A percentile compares a stretch with the other conserved stretches of the same genome.
These are phyloP conservation scores for Myodes glareolus DNA, from an alignment of 2,113 vertebrate species.

Conservation along the genomic window DNA sequence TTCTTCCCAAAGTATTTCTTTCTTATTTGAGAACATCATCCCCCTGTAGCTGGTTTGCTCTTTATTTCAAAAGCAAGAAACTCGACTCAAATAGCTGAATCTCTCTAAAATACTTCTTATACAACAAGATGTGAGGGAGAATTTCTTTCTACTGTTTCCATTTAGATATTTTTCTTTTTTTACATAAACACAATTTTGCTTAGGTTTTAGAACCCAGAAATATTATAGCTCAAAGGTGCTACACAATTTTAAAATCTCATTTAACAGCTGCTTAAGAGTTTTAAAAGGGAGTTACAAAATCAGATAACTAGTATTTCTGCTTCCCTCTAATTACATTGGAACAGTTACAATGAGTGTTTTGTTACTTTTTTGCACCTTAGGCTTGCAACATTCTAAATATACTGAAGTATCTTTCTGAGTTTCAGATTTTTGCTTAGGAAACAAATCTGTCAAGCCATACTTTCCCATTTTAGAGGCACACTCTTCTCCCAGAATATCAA, in stretches of 20 bases:
- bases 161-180: conserved; percentile 37
- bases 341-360: conserved; percentile 39
- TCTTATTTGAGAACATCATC: conserved; percentile 18
- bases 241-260: conserved; percentile 55
- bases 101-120: background rate
- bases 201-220: conserved; percentile 50
- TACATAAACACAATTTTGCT: conserved; percentile 31
- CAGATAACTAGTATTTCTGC: conserved; percentile 32
- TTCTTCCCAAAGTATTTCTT: conserved; percentile 9
- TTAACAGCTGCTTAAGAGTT: conserved; percentile 47
- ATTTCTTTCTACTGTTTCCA: conserved; percentile 44
- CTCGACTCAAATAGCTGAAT: conserved; percentile 23
- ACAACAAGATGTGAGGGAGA: background rate
- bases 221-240: conserved; percentile 57
- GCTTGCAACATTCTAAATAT: conserved; percentile 48
- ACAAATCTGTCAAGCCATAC: background rate
- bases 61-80: conserved; percentile 40
- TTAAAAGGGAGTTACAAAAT: conserved; percentile 36
- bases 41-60: conserved; percentile 22
- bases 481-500: background rate
- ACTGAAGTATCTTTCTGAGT: background rate
- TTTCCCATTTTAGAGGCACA: background rate
- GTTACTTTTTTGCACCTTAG: conserved; percentile 15
- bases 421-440: background rate
- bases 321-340: conserved; percentile 56